Base-by-base conservation (phyloP, 2,888 invertebrate genomes). In the Orthosia gothica region DNA sequence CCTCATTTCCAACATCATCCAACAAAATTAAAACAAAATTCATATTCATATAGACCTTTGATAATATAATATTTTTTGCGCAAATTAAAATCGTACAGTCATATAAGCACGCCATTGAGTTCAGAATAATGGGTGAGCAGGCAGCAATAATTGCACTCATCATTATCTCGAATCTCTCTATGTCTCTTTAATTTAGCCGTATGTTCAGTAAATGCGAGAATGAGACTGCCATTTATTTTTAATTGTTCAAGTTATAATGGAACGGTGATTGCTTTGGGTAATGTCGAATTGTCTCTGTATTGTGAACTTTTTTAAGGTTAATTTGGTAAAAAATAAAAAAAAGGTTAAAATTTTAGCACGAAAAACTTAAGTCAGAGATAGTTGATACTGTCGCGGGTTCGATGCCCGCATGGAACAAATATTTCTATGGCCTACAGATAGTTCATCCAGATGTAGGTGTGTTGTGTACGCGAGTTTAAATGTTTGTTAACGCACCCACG, bases 81-180 rank as follows among this genome's bases (percentile, higher is more conserved):
- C 79, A 81, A 85, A 83, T 87, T 87, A 87, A 87, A 87, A 83
- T 81, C 55, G 66, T 68, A 81, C 86, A 81, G 62, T 76, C 70
- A 73, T 71, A 83, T 71, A 62, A 49, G 69, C 74, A 73, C 58
- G 68, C 65, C 70, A 83, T 86, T 87, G 77, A 87, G 73, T 40
- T 49, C 61, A 65, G 67, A 70, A 79, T 86, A 88, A 87, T 87
- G 87, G 80, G 20, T 82, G 87, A 85, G 59, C 71, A 86, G 76
- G 58, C 78, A 86, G 68, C 52, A 78, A 85, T 87, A 86, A 87
- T 86, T 88, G 77, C 87, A 76, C 57, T 54, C 85, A 57, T 86
- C 88, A 85, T 87, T 87, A 86, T 87, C 81, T 88, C 79, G 71
- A 74, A 79, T 47, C 54, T 74, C 65, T 75, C 66, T 73, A 75